Evolutionary conservation across 2,113 vertebrate species (phyloP).

Genomic region (Amphiprion ocellaris): DNA sequence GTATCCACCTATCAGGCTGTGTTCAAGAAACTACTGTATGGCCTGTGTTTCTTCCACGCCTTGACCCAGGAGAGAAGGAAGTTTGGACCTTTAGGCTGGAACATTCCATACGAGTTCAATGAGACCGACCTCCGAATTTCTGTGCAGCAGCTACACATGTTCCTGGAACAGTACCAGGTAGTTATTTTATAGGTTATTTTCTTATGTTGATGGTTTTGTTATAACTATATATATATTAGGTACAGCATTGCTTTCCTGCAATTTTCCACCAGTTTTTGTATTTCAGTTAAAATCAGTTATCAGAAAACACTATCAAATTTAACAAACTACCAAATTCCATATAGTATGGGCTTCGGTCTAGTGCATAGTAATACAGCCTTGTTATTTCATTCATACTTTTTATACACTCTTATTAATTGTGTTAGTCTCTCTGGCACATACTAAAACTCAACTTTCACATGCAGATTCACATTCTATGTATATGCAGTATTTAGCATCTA

Average conservation of each 20-base stretch:
- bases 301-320: background rate
- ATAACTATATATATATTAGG: background rate
- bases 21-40: slow-evolving; percentile 91
- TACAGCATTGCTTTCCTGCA: no score
- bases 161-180: slow-evolving; percentile 88
- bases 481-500: slow-evolving; percentile 9
- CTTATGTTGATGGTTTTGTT: background rate
- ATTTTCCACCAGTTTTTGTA: background rate
- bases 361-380: background rate
- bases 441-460: background rate
- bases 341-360: background rate
- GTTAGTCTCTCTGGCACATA: background rate
- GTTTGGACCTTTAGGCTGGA: slow-evolving; percentile 93
- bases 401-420: background rate
- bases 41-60: slow-evolving; percentile 93
- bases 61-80: slow-evolving; percentile 90
- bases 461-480: slow-evolving; percentile 7
- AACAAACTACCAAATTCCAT: background rate
- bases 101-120: slow-evolving; percentile 92
- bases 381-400: background rate
- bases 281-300: background rate
- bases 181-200: background rate
- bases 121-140: slow-evolving; percentile 92
- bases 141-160: slow-evolving; percentile 91
- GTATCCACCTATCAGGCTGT: slow-evolving; percentile 79